Percentiles rank a stretch among this genome's conserved stretches.
Conservation (phyloP, 1,140 invertebrate species). For the Leptestheria dahalacensis region DNA sequence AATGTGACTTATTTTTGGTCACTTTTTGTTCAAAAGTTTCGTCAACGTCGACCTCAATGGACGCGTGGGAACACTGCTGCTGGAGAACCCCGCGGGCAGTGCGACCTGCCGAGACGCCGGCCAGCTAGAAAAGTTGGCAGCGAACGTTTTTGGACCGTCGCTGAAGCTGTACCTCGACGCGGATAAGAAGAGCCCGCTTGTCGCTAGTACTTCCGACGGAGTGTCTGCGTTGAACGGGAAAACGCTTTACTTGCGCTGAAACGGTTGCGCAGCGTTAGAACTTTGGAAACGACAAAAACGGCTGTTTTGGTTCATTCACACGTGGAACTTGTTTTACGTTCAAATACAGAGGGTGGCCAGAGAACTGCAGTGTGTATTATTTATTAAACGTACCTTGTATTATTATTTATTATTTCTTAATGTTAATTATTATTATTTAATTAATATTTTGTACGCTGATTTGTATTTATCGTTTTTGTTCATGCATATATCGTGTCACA, state of each 20-base stretch:
- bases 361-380: too few species aligned
- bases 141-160: background rate
- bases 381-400: too few species aligned
- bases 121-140: background rate
- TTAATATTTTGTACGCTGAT: too few species aligned
- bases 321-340: too few species aligned
- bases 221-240: background rate
- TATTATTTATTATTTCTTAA: too few species aligned
- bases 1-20: constrained; percentile 5
- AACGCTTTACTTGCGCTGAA: background rate
- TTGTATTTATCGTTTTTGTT: too few species aligned
- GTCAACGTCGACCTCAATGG: constrained; percentile 43
- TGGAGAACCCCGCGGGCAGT: constrained; percentile 56
- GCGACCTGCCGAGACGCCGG: background rate
- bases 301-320: too few species aligned
- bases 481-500: too few species aligned
- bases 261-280: background rate
- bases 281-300: too few species aligned
- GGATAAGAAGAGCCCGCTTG: background rate
- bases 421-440: too few species aligned
- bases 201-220: background rate
- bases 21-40: constrained; percentile 49
- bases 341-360: too few species aligned
- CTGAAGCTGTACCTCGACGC: background rate
- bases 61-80: constrained; percentile 42